A percentile compares a stretch with the other conserved stretches of the same genome.
phyloP scores from a whole-genome alignment of 2,113 vertebrate genomes.

The Telmatochromis sp. region DNA sequence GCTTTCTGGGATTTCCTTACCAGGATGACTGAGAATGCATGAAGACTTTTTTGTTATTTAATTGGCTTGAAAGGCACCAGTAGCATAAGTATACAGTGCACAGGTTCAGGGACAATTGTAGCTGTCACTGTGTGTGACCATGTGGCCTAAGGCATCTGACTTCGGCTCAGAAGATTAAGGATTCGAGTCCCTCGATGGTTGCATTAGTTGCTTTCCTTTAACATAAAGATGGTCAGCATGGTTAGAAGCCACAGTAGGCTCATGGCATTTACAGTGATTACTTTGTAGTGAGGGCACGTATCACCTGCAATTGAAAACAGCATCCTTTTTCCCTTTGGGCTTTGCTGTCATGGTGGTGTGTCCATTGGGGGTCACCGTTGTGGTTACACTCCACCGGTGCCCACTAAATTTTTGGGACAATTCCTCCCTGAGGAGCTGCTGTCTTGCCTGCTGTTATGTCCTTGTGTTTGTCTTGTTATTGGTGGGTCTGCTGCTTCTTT shows the following conservation, averaged over 20 bases:
- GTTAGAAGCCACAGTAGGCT: neutral
- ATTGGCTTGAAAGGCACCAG: neutral
- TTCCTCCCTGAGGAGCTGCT: neutral
- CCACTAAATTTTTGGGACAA: neutral
- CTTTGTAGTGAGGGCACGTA: neutral
- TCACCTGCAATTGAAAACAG: neutral
- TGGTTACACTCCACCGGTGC: neutral
- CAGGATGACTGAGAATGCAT: neutral
- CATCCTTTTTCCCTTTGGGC: neutral
- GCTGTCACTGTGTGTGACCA: neutral
- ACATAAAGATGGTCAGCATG: neutral
- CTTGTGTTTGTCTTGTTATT: neutral
- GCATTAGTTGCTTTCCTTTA: neutral
- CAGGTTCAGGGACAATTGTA: rapidly evolving
- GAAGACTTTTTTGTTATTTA: neutral
- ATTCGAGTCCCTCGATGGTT: rapidly evolving
- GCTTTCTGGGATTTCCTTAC: neutral
- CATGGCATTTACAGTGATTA: neutral
- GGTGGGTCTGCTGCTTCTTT: neutral
- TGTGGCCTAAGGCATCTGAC: rapidly evolving
- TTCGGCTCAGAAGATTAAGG: rapidly evolving
- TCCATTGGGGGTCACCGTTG: neutral
- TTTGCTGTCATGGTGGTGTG: neutral
- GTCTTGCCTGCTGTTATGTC: neutral
- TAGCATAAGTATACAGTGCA: neutral